Base-by-base conservation (phyloP, 2,888 invertebrate species). In the Molorchus minor region DNA sequence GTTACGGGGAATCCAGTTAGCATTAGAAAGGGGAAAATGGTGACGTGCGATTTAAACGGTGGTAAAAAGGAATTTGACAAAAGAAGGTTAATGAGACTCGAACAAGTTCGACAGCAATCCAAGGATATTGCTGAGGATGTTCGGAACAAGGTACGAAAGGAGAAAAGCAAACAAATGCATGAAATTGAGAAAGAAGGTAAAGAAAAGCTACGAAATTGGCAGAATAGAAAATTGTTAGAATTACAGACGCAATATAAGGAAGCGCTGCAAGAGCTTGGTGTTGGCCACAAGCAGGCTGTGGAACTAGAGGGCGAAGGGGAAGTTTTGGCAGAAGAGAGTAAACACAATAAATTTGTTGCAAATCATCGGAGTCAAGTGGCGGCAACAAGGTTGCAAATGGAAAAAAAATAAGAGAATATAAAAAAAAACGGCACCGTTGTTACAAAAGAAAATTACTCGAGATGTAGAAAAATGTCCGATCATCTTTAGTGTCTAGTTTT, bases 71-170 rank as follows among this genome's bases (percentile, higher is more conserved):
- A 85, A 69, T 84, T 84, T 65, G 83, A 85, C 56, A 83, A 83
- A 68, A 82, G 86, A 56, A 82, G 86, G 47, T 82, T 84, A 66
- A 82, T 86, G 74, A 84, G 88, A 64, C 74, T 88, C 56, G 82
- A 86, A 72, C 87, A 88, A 82, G 88, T 88, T 75, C 82, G 88
- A 17, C 84, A 86, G 64, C 85, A 87, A 69, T 86, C 87, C 0
- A 88, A 84, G 69, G 83, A 84, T 64, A 80, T 88, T 64, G 86
- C 88, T 0, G 82, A 82, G 36, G 76, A 79, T 64, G 74, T 86
- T 57, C 78, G 87, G 0, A 82, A 85, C 56, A 82, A 84, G 65
- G 84, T 86, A 0, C 82, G 82, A 30, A 80, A 79, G 30, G 84
- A 84, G 62, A 82, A 84, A 60, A 77, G 79, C 41, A 82, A 82